Conservation (phyloP, 2,797 vertebrate genomes). For the Enteromius viviparus region DNA sequence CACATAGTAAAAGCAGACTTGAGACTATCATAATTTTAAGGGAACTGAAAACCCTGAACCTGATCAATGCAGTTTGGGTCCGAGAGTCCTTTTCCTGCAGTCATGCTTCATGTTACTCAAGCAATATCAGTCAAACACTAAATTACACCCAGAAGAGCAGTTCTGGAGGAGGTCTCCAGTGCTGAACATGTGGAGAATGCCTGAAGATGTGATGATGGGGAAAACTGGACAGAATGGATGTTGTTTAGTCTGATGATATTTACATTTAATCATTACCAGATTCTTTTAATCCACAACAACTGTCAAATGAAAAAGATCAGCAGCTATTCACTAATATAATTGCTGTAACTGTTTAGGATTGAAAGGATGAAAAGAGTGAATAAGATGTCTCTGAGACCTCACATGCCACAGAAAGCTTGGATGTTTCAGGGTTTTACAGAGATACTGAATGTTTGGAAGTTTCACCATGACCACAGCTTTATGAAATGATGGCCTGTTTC, state of each 20-base stretch:
- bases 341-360: not conserved
- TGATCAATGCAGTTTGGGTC: not conserved
- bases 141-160: slow-evolving; percentile 7
- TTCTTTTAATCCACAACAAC: not conserved
- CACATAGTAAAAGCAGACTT: not conserved
- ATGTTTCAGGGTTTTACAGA: too few relatives aligned
- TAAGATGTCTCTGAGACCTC: too few relatives aligned
- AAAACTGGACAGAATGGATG: not conserved
- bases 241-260: not conserved
- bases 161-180: not conserved
- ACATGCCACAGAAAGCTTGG: too few relatives aligned
- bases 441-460: too few relatives aligned
- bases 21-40: not conserved
- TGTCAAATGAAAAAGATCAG: not conserved
- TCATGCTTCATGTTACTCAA: slow-evolving; percentile 11
- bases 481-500: too few relatives aligned
- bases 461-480: too few relatives aligned
- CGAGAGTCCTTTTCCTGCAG: not conserved
- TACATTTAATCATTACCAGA: not conserved
- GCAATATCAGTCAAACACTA: not conserved
- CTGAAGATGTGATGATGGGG: not conserved
- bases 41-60: not conserved
- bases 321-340: not conserved
- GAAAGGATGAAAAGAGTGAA: not conserved
- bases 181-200: not conserved